Evolutionary conservation across 53 echinoderm and acorn worm genomes (phyloP), one percentile per base, ranked within the genome.

Genomic region (Henricia sp.): DNA sequence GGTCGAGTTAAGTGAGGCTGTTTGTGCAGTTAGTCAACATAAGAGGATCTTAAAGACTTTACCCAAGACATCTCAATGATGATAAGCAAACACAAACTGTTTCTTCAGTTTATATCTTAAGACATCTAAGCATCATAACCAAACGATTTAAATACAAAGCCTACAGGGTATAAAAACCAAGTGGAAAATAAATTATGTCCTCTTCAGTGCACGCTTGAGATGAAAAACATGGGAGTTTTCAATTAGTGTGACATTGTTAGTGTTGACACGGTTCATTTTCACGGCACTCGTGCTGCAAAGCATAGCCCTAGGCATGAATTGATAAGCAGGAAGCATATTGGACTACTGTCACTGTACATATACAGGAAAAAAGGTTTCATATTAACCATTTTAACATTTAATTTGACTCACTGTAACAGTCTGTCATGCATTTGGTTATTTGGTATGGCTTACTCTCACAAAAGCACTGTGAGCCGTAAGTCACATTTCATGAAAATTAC

Each of bases 181-280:
- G 56, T 76, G 59, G 59, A 57, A 27, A 43, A 57, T 76, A 40
- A 76, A 76, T 58, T 76, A 76, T 58, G 37, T 54, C 41, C 76
- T 42, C 41, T 57, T 58, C 58, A 58, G 55, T 54, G 74, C 38
- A 21, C 59, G 27, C 24, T 6, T 40, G 54, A 50, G 59, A 28
- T 76, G 23, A 67, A 76, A 40, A 58, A 57, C 32, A 17, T 29
- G 0, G n/a, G 40, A 40, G 32, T 72, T 72, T 76, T 76, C 57
- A 76, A 76, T 76, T 76, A 76, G 76, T 37, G 39, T 28, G 39
- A 59, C 13, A 34, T 59, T 57, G 42, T 16, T 57, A 25, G 29
- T 58, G 76, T 57, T 76, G 76, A 76, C 41, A 42, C 40, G 48
- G 48, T 16, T 12, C 43, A 8, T 24, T 41, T 40, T 14, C 2